Conservation (phyloP, 2,113 vertebrate genomes). For the Oceanites oceanicus region DNA sequence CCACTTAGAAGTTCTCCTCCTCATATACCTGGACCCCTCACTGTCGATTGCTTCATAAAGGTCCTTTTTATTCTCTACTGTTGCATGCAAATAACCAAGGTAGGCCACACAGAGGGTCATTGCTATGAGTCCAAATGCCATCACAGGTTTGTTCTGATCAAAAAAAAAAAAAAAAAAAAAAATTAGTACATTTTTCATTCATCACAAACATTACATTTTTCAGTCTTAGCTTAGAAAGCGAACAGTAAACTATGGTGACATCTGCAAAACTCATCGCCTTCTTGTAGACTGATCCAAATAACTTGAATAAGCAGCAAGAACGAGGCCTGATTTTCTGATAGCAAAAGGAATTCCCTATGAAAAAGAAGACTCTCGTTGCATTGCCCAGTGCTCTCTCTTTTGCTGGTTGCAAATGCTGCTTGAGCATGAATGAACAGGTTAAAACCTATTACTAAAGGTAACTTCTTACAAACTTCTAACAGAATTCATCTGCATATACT, state of each 20-base stretch:
- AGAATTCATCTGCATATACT: not conserved
- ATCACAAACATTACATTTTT: not conserved
- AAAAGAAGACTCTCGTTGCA: not conserved
- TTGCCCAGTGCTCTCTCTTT: not conserved
- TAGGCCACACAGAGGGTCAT: slow-evolving; percentile 90
- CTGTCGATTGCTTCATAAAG: slow-evolving; percentile 90
- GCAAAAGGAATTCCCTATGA: not conserved
- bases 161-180: not conserved
- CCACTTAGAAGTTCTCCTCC: slow-evolving; percentile 90
- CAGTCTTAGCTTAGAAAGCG: not conserved
- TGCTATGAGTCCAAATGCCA: slow-evolving; percentile 87
- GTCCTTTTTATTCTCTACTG: slow-evolving; percentile 85
- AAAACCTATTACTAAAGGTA: not conserved
- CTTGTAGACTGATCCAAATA: not conserved
- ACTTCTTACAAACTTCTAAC: not conserved
- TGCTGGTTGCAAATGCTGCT: not conserved
- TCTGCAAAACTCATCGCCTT: not conserved
- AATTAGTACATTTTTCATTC: not conserved
- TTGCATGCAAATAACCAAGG: slow-evolving; percentile 90
- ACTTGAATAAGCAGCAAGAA: not conserved
- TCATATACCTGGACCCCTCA: slow-evolving; percentile 84
- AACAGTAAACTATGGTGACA: not conserved
- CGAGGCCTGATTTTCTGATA: not conserved
- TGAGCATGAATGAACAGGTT: not conserved
- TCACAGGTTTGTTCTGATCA: slow-evolving; percentile 91